Percentiles rank a stretch among this genome's conserved stretches.
phyloP scores from a whole-genome alignment of 2,888 invertebrate species.

The Petrophora chlorosata region DNA sequence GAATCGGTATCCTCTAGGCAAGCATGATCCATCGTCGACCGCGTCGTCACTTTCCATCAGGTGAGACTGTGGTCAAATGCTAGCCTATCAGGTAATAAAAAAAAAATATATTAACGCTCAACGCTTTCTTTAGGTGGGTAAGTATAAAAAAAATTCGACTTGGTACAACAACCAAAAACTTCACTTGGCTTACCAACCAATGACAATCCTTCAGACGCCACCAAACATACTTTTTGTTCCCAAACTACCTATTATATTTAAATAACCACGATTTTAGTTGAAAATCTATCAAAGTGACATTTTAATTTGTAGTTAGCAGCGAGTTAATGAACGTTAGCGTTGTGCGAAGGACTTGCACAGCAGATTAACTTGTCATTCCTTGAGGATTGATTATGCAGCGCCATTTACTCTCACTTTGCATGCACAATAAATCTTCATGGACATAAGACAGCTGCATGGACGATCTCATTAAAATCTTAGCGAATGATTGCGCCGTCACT shows the following conservation, averaged over 20 bases:
- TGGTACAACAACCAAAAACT: neutral
- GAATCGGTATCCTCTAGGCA: too few relatives aligned
- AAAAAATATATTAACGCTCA: too few relatives aligned
- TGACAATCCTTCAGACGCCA: neutral
- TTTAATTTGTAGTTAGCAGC: conserved; percentile 25
- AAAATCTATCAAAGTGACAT: conserved; percentile 24
- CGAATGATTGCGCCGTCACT: conserved; percentile 1
- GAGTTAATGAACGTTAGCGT: conserved; percentile 23
- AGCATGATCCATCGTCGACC: too few relatives aligned
- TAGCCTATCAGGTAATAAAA: too few relatives aligned
- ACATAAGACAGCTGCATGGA: conserved; percentile 26
- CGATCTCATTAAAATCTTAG: conserved; percentile 28
- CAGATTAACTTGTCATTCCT: conserved; percentile 48
- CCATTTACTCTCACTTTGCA: conserved; percentile 34
- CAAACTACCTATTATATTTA: neutral
- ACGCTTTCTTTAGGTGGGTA: too few relatives aligned
- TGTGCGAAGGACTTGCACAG: conserved; percentile 28
- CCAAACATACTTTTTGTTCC: neutral
- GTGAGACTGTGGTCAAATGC: too few relatives aligned
- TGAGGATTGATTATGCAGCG: conserved; percentile 47
- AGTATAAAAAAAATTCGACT: too few relatives aligned
- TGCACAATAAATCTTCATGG: conserved; percentile 43
- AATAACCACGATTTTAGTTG: neutral
- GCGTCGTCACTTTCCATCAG: too few relatives aligned
- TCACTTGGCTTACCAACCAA: neutral